Evolutionary conservation across 2,113 vertebrate genomes (phyloP).

Genomic region (Thamnophis sirtalis): DNA sequence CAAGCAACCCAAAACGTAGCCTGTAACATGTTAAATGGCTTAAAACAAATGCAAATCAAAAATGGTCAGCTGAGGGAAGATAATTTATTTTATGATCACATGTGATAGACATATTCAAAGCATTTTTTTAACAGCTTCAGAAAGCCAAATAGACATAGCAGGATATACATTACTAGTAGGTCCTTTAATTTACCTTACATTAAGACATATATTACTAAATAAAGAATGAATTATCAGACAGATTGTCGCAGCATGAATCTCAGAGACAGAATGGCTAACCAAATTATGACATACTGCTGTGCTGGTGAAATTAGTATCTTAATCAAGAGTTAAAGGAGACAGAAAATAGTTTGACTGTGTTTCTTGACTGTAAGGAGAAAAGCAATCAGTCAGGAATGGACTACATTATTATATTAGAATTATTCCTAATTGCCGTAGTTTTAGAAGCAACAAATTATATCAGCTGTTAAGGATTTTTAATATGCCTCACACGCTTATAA

Average conservation of each 20-base stretch:
- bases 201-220: conserved; percentile 22
- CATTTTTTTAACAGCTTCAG: neutral
- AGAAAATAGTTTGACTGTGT: neutral
- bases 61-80: neutral
- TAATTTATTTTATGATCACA: neutral
- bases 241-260: neutral
- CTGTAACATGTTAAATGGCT: neutral
- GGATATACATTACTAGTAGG: conserved; percentile 3
- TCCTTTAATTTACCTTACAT: conserved; percentile 23
- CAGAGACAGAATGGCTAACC: conserved; percentile 15
- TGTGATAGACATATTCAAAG: neutral
- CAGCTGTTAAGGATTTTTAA: neutral
- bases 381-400: neutral
- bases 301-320: conserved; percentile 23
- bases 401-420: neutral
- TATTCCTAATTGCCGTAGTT: conserved; percentile 4
- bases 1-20: neutral
- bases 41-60: neutral
- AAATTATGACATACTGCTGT: conserved; percentile 21
- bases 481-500: neutral
- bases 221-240: conserved; percentile 19
- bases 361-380: neutral
- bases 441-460: conserved; percentile 14
- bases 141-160: conserved; percentile 1
- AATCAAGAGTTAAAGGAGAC: conserved; percentile 16